Conservation (phyloP, 2,797 vertebrate genomes). For the Sebastes miniatus region DNA sequence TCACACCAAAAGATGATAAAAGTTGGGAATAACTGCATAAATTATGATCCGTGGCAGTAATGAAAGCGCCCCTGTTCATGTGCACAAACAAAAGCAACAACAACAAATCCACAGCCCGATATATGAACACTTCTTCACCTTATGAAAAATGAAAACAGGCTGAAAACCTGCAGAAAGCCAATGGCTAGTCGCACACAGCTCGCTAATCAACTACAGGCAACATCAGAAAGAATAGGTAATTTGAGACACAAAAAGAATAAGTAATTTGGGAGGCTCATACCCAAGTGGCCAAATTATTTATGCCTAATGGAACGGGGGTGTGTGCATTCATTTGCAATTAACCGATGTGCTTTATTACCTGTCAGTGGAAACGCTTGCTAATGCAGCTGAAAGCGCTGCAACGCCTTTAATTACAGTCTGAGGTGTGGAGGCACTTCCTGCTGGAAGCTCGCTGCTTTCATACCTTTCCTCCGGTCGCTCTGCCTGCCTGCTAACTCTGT, state of each 20-base stretch:
- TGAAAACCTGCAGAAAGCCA: conserved; percentile 78
- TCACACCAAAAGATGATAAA: conserved; percentile 42
- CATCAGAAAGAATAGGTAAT: conserved; percentile 89
- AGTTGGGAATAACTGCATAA: conserved; percentile 66
- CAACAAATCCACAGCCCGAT: conserved; percentile 8
- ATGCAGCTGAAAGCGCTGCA: conserved; percentile 51
- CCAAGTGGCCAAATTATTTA: conserved; percentile 88
- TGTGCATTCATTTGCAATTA: conserved; percentile 82
- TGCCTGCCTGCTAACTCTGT: conserved; percentile 9
- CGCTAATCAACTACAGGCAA: conserved; percentile 84
- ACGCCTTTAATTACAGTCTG: conserved; percentile 60
- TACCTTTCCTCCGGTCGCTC: conserved; percentile 20
- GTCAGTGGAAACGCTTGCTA: conserved; percentile 72
- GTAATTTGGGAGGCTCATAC: conserved; percentile 84
- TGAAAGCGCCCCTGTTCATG: conserved; percentile 7
- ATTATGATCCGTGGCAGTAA: conserved; percentile 44
- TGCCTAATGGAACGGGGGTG: conserved; percentile 82
- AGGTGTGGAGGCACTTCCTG: conserved; percentile 69
- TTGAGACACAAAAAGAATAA: conserved; percentile 87
- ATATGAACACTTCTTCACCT: conserved; percentile 35
- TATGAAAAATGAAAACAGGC: conserved; percentile 56
- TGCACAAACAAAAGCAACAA: conserved; percentile 59
- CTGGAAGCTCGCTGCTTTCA: conserved; percentile 1
- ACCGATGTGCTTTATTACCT: conserved; percentile 81
- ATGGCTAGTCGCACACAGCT: conserved; percentile 77